Evolutionary conservation across 2,797 vertebrate genomes (phyloP), one percentile per base, ranked within the genome.

Genomic region (Mycteria americana): DNA sequence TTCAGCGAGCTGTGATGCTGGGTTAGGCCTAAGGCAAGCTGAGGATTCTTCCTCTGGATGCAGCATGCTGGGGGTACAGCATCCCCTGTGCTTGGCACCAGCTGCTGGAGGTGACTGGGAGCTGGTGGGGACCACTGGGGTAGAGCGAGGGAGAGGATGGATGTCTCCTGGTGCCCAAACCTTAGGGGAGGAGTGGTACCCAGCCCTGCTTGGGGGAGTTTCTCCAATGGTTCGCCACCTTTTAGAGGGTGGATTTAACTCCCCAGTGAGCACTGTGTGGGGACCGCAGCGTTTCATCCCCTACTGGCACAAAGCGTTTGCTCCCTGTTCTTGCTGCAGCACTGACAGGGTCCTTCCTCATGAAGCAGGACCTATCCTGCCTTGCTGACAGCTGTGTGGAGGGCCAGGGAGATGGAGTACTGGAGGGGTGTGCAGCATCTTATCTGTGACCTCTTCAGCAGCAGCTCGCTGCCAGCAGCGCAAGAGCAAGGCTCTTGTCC

Each of bases 241-340:
- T 18, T 45, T 45, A 41, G 31, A 27, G 37, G 3, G 9, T 53
- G 54, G 12, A 33, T 64, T 69, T 87, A 75, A 39, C 33, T 76
- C 22, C 19, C 12, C 28, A n/a, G 25, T n/a, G 74, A 68, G 25
- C 7, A 10, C 45, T 15, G 19, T 5, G 18, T 30, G 33, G 14
- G 43, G 14, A 21, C 56, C 0, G 0, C 59, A 76, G 41, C 2
- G 0, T 69, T 85, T 64, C 6, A 23, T 19, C 25, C 19, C 30
- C 37, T 53, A 21, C 17, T 30, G 50, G 16, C 30, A 83, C 53
- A 39, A 75, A 72, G n/a, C 9, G 5, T 41, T 77, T 80, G 6
- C 60, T 85, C 41, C 28, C 31, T 73, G 11, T 21, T 73, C n/a
- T 81, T 50, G 15, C 21, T 45, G 50, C n/a, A 62, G 21, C 31